Percentiles rank a stretch among this genome's conserved stretches.
Evolutionary conservation across 2,888 invertebrate species (phyloP).

Genomic region (Pristionchus maxplancki): DNA sequence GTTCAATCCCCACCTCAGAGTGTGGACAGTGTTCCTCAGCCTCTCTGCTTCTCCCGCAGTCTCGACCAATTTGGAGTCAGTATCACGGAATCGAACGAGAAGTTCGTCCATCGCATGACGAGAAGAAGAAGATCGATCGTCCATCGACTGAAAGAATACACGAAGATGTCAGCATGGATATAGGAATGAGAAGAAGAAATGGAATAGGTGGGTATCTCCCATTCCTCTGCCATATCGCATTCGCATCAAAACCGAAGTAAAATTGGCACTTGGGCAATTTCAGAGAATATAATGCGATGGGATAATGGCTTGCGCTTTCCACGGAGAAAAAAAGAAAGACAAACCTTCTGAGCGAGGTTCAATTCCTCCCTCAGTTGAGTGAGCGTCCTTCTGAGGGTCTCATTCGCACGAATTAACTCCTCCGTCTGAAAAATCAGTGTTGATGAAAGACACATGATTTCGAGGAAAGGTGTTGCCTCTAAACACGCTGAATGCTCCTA

Average conservation of each 20-base stretch:
- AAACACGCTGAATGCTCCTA: not conserved
- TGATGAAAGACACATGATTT: not conserved
- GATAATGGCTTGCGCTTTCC: not conserved
- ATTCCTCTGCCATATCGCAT: not conserved
- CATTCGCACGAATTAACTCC: conserved; percentile 35
- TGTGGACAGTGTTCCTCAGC: not conserved
- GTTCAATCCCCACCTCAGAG: not conserved
- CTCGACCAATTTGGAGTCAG: conserved; percentile 19
- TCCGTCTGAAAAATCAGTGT: not conserved
- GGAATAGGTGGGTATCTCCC: not conserved
- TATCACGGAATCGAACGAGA: conserved; percentile 42
- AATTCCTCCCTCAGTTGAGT: conserved; percentile 44
- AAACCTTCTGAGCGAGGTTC: conserved; percentile 27
- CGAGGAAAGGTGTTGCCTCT: not conserved
- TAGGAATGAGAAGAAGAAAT: not conserved
- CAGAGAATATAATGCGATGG: not conserved
- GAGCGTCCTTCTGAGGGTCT: conserved; percentile 12
- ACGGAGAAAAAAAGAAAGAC: not conserved
- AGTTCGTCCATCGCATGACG: conserved; percentile 44
- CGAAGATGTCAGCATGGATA: not conserved
- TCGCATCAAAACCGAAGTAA: conserved; percentile 30
- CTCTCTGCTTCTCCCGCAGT: conserved; percentile 20
- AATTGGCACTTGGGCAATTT: not conserved
- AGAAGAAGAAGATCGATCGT: conserved; percentile 37
- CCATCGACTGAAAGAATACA: conserved; percentile 39